Conservation (phyloP, 2,113 vertebrate species). For the Lamprologus lemairii region DNA sequence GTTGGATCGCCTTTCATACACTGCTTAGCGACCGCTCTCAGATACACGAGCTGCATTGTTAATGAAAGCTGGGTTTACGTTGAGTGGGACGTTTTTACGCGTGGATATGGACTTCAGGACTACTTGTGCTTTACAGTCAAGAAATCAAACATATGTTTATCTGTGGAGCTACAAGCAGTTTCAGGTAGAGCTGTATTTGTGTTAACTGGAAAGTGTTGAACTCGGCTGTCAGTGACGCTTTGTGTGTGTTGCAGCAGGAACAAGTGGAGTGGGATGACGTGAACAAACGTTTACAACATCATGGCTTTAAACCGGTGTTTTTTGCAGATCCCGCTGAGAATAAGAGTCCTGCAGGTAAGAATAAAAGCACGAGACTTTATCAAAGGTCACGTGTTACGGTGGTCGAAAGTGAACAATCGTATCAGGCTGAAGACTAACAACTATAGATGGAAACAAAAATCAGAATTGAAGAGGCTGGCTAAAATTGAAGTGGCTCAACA, state of each 20-base stretch:
- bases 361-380: accelerated
- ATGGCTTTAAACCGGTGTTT: constrained; percentile 76
- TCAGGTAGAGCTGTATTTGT: constrained; percentile 39
- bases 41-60: neutral
- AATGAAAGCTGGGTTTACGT: neutral
- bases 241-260: constrained; percentile 61
- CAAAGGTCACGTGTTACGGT: neutral
- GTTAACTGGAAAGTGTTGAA: accelerated
- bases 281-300: constrained; percentile 72
- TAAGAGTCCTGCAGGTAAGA: constrained; percentile 69
- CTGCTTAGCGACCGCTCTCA: neutral
- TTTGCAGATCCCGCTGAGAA: constrained; percentile 64
- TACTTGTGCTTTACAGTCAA: neutral
- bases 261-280: constrained; percentile 79
- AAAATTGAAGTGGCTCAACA: neutral
- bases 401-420: neutral
- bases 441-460: neutral
- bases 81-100: neutral
- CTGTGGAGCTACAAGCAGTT: constrained; percentile 66
- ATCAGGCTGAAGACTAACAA: accelerated
- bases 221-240: neutral
- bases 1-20: neutral
- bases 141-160: constrained; percentile 59
- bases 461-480: accelerated
- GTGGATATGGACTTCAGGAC: neutral